Evolutionary conservation across 2,113 vertebrate genomes (phyloP).

Genomic region (Mobula birostris): DNA sequence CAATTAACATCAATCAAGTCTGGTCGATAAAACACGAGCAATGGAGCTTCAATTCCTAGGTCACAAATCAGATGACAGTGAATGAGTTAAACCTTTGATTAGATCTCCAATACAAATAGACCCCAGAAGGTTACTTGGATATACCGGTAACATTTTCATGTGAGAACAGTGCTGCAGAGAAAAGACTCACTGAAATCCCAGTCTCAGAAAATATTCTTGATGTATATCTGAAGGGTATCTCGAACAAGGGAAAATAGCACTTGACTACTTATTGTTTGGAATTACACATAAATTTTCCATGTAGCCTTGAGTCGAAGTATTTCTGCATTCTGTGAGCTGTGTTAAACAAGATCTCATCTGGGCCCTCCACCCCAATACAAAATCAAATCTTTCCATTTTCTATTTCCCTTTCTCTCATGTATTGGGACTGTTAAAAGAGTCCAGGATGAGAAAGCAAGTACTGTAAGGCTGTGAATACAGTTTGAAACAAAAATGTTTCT

Average conservation of each 20-base stretch:
- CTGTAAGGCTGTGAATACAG: not conserved
- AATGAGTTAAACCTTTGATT: not conserved
- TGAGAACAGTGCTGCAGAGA: not conserved
- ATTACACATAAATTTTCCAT: not conserved
- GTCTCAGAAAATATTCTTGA: not conserved
- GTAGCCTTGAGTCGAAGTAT: not conserved
- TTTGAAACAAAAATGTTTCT: slow-evolving; percentile 5
- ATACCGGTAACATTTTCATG: not conserved
- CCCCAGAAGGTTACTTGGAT: not conserved
- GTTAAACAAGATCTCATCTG: not conserved
- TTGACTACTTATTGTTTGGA: not conserved
- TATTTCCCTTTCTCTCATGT: not conserved
- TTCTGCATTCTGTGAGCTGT: not conserved
- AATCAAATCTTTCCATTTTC: slow-evolving; percentile 19
- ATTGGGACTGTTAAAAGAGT: not conserved
- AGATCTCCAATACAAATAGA: not conserved
- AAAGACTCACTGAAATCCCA: too few relatives aligned
- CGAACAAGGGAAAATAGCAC: not conserved
- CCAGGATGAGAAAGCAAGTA: not conserved
- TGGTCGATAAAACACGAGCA: not conserved
- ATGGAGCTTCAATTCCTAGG: not conserved
- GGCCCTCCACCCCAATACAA: not conserved
- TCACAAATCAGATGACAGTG: not conserved
- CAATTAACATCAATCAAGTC: not conserved
- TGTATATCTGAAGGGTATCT: not conserved